A percentile compares a stretch with the other conserved stretches of the same genome.
These are phyloP conservation scores for Glyphotaelius pellucidus DNA, from an alignment of 2,888 invertebrate genomes.

Conservation along the genomic window DNA sequence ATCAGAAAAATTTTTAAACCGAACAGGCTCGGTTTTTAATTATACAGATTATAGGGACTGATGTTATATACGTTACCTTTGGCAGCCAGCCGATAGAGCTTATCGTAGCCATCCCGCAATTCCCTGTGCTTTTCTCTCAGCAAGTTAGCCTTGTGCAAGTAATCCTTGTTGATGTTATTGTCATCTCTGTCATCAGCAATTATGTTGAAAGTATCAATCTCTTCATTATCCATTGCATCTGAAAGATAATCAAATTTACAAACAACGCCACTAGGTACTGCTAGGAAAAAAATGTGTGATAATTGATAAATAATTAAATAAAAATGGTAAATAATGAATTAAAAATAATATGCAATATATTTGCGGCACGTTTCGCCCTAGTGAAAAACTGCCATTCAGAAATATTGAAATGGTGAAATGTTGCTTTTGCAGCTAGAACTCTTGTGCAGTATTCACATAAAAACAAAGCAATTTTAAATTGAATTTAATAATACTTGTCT, in stretches of 20 bases:
- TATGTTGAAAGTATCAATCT: constrained; percentile 84
- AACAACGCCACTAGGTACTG: background rate
- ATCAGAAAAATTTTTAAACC: no score
- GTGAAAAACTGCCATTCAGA: no score
- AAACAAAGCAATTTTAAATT: no score
- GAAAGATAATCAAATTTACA: constrained; percentile 49
- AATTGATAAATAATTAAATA: background rate
- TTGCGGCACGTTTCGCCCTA: no score
- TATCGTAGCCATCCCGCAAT: constrained; percentile 88
- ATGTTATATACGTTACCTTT: constrained; percentile 74
- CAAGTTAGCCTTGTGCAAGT: constrained; percentile 82
- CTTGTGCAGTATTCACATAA: no score
- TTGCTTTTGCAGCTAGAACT: background rate
- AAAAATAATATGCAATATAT: no score
- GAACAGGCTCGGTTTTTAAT: no score
- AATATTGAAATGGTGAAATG: no score
- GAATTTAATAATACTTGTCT: no score
- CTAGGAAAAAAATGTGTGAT: background rate
- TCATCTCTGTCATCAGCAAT: constrained; percentile 78
- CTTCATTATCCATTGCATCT: constrained; percentile 87
- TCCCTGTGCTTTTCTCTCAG: constrained; percentile 86
- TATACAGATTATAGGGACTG: background rate
- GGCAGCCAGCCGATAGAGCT: constrained; percentile 84
- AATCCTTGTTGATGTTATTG: constrained; percentile 79
- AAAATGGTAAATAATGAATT: no score